Conservation (phyloP, 53 echinoderm and acorn worm species). For the Crossaster papposus region DNA sequence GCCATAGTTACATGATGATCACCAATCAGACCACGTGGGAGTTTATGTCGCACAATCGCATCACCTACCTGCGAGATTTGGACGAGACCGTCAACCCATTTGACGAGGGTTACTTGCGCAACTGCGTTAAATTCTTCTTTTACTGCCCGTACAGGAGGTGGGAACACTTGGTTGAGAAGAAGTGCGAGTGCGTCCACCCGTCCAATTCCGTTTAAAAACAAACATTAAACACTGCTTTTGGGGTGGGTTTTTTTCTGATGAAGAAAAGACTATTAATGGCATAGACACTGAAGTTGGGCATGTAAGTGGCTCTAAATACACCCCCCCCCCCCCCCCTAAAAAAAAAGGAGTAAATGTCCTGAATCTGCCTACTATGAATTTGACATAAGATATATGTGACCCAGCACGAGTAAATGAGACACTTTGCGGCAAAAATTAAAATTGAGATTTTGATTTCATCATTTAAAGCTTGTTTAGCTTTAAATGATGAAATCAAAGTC, state of each 20-base stretch:
- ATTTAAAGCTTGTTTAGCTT: no score
- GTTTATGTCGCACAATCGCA: slow-evolving; percentile 96
- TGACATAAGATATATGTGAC: no score
- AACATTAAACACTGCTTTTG: background rate
- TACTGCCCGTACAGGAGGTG: slow-evolving; percentile 79
- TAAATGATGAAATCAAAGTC: no score
- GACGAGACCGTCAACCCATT: slow-evolving; percentile 88
- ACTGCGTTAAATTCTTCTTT: slow-evolving; percentile 90
- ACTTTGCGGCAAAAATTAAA: no score
- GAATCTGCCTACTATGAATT: no score
- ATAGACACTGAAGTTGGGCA: no score
- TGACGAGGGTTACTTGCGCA: slow-evolving; percentile 87
- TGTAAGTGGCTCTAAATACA: no score
- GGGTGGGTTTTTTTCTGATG: background rate
- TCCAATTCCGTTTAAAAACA: slow-evolving; percentile 39
- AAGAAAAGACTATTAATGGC: background rate
- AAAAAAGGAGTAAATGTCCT: no score
- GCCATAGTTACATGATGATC: slow-evolving; percentile 92
- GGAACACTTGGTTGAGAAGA: slow-evolving; percentile 74
- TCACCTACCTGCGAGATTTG: slow-evolving; percentile 92
- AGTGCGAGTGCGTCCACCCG: slow-evolving; percentile 50
- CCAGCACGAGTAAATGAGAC: no score
- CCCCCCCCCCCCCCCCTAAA: no score
- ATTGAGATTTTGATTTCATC: no score
- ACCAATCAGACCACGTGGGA: slow-evolving; percentile 98